Evolutionary conservation across 2,888 invertebrate genomes (phyloP).

Genomic region (Cyclophora albipunctata): DNA sequence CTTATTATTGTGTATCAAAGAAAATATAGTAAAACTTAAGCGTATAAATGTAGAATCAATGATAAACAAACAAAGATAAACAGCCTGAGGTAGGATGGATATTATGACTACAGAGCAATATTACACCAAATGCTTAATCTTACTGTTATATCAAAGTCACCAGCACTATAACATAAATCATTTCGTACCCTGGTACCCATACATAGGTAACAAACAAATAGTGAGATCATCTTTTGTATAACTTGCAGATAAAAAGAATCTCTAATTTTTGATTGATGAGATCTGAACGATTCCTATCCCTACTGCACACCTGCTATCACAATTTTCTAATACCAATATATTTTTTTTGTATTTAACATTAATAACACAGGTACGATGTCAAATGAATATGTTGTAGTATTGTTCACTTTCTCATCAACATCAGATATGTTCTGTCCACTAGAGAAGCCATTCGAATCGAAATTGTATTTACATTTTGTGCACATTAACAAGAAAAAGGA

Average conservation of each 20-base stretch:
- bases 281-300: slow-evolving; percentile 15
- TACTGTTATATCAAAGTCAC: too few relatives aligned
- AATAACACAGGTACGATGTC: slow-evolving; percentile 27
- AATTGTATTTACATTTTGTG: too few relatives aligned
- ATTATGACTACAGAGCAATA: too few relatives aligned
- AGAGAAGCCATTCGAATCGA: too few relatives aligned
- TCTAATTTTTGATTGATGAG: slow-evolving; percentile 26
- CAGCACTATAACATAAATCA: too few relatives aligned
- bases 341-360: slow-evolving; percentile 25
- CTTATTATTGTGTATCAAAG: slow-evolving; percentile 5
- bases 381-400: not conserved
- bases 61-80: not conserved
- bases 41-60: not conserved
- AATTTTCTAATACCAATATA: slow-evolving; percentile 14
- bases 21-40: slow-evolving; percentile 8
- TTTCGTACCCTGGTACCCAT: too few relatives aligned
- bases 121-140: too few relatives aligned
- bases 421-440: too few relatives aligned
- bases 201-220: too few relatives aligned
- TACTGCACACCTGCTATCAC: slow-evolving; percentile 3
- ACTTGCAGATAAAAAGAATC: slow-evolving; percentile 34
- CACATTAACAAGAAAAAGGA: too few relatives aligned
- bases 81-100: too few relatives aligned
- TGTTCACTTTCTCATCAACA: not conserved
- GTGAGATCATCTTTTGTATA: slow-evolving; percentile 4